These are phyloP conservation scores for Octonoba sinensis DNA, from an alignment of 2,888 invertebrate genomes.

Conservation along the genomic window DNA sequence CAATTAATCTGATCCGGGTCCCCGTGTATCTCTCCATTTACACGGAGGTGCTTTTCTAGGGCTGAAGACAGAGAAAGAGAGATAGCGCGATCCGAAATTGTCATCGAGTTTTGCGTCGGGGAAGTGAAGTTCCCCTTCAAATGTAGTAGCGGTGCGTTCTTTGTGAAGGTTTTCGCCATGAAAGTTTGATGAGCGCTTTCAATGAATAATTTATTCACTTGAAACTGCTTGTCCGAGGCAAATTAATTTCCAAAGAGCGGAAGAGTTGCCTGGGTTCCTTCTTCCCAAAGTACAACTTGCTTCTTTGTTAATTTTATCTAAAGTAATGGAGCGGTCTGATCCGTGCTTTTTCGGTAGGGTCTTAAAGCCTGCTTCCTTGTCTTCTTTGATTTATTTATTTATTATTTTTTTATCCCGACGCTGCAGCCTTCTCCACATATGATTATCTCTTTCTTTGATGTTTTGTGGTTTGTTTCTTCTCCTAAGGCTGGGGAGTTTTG, in stretches of 20 bases:
- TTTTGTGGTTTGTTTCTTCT: slow-evolving; percentile 26
- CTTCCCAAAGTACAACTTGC: slow-evolving; percentile 7
- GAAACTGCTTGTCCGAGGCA: slow-evolving; percentile 61
- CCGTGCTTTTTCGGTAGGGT: slow-evolving; percentile 36
- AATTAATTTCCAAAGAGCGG: slow-evolving; percentile 64
- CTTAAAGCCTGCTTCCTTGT: slow-evolving; percentile 21
- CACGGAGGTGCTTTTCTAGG: slow-evolving; percentile 26
- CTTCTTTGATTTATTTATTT: slow-evolving; percentile 28
- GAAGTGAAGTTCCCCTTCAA: slow-evolving; percentile 22
- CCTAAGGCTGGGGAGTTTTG: slow-evolving; percentile 6
- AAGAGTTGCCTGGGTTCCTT: slow-evolving; percentile 33
- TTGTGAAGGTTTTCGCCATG: slow-evolving; percentile 44
- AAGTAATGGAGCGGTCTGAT: slow-evolving; percentile 60
- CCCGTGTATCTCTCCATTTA: slow-evolving; percentile 19
- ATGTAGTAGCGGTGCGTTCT: slow-evolving; percentile 38
- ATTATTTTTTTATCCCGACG: slow-evolving; percentile 7
- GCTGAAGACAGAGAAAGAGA: background rate
- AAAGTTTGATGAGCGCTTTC: slow-evolving; percentile 59
- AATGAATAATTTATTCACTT: slow-evolving; percentile 62
- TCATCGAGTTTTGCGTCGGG: slow-evolving; percentile 35
- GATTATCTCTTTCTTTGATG: slow-evolving; percentile 54
- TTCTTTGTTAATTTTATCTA: slow-evolving; percentile 64
- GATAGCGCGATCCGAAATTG: slow-evolving; percentile 35
- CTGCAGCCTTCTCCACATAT: slow-evolving; percentile 21
- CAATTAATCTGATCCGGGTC: slow-evolving; percentile 59